phyloP scores from a whole-genome alignment of 2,888 invertebrate species.

The Drosophila prostipennis region DNA sequence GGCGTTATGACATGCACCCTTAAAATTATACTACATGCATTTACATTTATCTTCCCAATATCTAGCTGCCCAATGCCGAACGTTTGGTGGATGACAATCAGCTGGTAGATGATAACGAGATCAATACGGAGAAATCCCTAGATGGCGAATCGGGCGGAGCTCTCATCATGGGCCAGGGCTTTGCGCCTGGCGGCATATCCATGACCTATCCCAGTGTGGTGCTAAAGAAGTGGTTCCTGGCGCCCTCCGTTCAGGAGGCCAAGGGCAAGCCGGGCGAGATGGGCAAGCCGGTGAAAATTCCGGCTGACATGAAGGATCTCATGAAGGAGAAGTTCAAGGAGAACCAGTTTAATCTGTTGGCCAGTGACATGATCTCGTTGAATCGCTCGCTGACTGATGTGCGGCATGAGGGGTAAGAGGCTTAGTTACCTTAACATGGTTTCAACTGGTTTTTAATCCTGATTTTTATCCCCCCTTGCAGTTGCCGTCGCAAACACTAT shows the following conservation, averaged over 20 bases:
- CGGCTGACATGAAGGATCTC: constrained; percentile 92
- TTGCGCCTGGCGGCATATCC: constrained; percentile 80
- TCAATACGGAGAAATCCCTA: constrained; percentile 83
- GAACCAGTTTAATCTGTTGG: constrained; percentile 99
- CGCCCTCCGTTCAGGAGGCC: constrained; percentile 88
- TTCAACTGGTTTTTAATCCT: neutral
- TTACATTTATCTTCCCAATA: neutral
- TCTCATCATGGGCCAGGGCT: constrained; percentile 72
- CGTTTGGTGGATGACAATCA: constrained; percentile 83
- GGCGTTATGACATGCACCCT: no score
- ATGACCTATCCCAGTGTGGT: constrained; percentile 84
- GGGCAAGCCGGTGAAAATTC: constrained; percentile 96
- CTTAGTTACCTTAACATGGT: constrained; percentile 74
- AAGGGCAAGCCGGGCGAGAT: constrained; percentile 94
- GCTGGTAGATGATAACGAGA: constrained; percentile 84
- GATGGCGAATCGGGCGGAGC: constrained; percentile 72
- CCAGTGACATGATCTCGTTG: constrained; percentile 98
- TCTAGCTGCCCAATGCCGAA: constrained; percentile 77
- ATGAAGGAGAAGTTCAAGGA: constrained; percentile 98
- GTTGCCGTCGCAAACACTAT: constrained; percentile 92
- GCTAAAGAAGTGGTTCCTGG: constrained; percentile 90
- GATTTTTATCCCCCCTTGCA: constrained; percentile 72
- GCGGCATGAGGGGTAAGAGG: constrained; percentile 94
- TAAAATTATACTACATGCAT: no score
- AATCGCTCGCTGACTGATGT: constrained; percentile 98